A percentile compares a stretch with the other conserved stretches of the same genome.
These are phyloP conservation scores for Montipora cactus DNA, from an alignment of 64 coral and sea anemone species.

Conservation along the genomic window DNA sequence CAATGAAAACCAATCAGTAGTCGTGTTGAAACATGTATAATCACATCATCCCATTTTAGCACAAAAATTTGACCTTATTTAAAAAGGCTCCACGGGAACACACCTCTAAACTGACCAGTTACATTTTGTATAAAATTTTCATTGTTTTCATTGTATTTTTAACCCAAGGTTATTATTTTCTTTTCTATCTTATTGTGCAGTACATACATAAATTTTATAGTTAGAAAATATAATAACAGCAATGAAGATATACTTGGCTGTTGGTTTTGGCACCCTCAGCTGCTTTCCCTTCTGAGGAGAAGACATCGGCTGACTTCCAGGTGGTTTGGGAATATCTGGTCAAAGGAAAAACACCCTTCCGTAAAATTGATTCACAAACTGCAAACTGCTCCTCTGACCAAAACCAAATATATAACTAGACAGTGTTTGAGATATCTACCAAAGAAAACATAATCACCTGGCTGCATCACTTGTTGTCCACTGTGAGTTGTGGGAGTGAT, in stretches of 20 bases:
- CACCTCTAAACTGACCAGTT: no score
- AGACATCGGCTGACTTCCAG: conserved; percentile 60
- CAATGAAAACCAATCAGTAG: no score
- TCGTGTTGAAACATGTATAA: no score
- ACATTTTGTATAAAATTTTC: no score
- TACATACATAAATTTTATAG: neutral
- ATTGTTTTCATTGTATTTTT: no score
- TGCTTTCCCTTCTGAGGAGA: conserved; percentile 96
- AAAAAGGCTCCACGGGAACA: no score
- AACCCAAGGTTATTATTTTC: no score
- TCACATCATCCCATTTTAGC: no score
- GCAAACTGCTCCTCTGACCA: neutral
- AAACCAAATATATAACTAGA: neutral
- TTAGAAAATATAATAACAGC: neutral
- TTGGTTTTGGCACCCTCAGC: conserved; percentile 94
- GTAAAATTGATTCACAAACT: neutral
- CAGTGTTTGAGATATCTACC: no score
- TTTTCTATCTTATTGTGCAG: no score
- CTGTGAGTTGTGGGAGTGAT: conserved; percentile 60
- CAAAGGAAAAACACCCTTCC: neutral
- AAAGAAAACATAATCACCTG: neutral
- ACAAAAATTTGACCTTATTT: no score
- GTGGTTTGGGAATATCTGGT: conserved; percentile 34
- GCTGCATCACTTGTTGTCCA: conserved; percentile 25
- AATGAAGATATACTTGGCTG: conserved; percentile 74